These are phyloP conservation scores for Phrynocephalus versicolor DNA, from an alignment of 2,113 vertebrate species.

Conservation along the genomic window DNA sequence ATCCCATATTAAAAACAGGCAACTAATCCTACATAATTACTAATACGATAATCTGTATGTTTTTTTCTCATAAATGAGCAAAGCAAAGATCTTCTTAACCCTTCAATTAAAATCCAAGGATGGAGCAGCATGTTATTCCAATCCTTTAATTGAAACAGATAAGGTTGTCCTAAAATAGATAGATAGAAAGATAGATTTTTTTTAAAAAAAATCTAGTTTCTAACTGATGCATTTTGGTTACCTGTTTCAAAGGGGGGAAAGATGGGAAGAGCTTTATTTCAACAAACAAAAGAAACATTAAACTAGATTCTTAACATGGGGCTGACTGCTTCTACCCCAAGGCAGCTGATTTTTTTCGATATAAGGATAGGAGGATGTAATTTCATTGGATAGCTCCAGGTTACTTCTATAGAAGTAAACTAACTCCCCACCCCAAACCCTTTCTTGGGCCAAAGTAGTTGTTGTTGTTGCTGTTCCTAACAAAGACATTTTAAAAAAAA, in stretches of 20 bases:
- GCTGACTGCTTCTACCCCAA: too few species aligned
- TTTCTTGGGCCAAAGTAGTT: constrained; percentile 51
- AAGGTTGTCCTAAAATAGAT: too few species aligned
- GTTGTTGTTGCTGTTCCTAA: constrained; percentile 57
- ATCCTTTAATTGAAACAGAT: constrained; percentile 13
- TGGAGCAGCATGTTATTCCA: not conserved
- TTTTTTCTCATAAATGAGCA: constrained; percentile 11
- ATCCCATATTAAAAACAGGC: constrained; percentile 9
- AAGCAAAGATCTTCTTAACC: not conserved
- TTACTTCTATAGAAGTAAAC: constrained; percentile 63
- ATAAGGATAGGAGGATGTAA: constrained; percentile 48
- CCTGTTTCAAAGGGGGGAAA: not conserved
- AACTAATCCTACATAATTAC: not conserved
- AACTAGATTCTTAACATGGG: not conserved
- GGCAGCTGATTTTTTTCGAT: too few species aligned
- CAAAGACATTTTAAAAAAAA: constrained; percentile 36
- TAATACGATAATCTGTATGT: not conserved
- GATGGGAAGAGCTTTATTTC: not conserved
- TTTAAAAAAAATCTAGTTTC: not conserved
- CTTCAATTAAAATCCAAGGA: constrained; percentile 27
- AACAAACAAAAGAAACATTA: not conserved
- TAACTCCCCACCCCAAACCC: constrained; percentile 19
- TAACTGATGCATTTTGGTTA: not conserved
- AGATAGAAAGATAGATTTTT: constrained; percentile 1
- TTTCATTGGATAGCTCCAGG: constrained; percentile 65